phyloP scores from a whole-genome alignment of 2,797 vertebrate species.

The Poeciliopsis presidionis region DNA sequence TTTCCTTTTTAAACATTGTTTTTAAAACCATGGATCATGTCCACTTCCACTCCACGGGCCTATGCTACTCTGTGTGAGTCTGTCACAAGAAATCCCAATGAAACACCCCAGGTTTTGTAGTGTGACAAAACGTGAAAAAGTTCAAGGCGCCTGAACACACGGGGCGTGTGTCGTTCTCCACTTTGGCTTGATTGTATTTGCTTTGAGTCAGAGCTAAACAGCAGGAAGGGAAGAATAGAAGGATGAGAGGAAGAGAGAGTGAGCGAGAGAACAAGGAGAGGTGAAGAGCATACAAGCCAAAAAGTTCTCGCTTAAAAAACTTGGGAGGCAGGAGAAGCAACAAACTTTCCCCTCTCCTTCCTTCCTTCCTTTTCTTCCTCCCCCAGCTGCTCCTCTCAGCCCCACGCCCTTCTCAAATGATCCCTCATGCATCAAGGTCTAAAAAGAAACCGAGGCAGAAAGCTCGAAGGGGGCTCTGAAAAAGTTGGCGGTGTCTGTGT shows the following conservation, averaged over 20 bases:
- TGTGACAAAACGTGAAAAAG: neutral
- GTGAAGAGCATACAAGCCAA: constrained; percentile 27
- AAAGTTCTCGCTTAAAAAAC: constrained; percentile 63
- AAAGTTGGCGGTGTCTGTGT: constrained; percentile 72
- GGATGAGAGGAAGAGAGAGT: neutral
- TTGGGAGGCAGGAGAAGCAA: constrained; percentile 36
- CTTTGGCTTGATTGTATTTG: constrained; percentile 73
- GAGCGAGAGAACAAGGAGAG: constrained; percentile 10
- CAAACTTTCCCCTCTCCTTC: constrained; percentile 25
- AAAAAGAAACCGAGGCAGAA: constrained; percentile 63
- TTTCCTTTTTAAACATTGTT: too few species aligned
- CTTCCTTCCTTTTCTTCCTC: constrained; percentile 26
- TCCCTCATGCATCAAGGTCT: constrained; percentile 49
- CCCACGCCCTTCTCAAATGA: constrained; percentile 64
- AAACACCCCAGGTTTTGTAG: neutral
- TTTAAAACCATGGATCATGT: neutral
- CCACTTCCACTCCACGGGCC: neutral
- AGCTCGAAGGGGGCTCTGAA: constrained; percentile 59
- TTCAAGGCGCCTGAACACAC: neutral
- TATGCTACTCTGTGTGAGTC: neutral
- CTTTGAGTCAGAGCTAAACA: constrained; percentile 70
- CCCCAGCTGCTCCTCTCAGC: constrained; percentile 15
- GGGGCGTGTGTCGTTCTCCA: constrained; percentile 58
- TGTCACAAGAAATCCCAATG: neutral
- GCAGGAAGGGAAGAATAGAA: constrained; percentile 44